phyloP scores from a whole-genome alignment of 2,888 invertebrate species.

The Lasioglossum villosulum region DNA sequence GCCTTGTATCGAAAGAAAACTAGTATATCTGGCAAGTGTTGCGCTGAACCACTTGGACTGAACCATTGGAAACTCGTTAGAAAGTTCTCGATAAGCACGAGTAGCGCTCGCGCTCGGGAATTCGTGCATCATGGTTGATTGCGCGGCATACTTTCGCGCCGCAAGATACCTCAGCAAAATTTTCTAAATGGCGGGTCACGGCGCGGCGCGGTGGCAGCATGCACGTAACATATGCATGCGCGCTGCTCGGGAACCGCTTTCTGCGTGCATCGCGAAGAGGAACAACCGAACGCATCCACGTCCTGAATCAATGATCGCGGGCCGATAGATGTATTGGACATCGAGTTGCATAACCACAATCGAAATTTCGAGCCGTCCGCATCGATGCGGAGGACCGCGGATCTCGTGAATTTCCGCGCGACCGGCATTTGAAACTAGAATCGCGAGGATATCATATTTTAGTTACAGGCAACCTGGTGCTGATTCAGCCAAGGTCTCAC shows the following conservation, averaged over 20 bases:
- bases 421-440: conserved; percentile 65
- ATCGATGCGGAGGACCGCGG: conserved; percentile 71
- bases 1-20: too few relatives aligned
- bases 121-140: too few relatives aligned
- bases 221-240: neutral
- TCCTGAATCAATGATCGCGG: conserved; percentile 62
- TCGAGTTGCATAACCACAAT: conserved; percentile 69
- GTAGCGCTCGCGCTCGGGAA: neutral
- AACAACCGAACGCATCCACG: conserved; percentile 32
- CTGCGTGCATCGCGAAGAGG: conserved; percentile 31
- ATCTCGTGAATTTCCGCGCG: conserved; percentile 68
- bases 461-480: conserved; percentile 23
- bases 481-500: conserved; percentile 40
- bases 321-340: conserved; percentile 60
- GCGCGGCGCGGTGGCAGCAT: neutral
- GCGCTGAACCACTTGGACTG: too few relatives aligned
- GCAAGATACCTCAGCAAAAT: conserved; percentile 14
- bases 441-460: conserved; percentile 59
- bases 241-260: conserved; percentile 2
- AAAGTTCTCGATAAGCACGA: neutral
- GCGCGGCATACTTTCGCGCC: conserved; percentile 20
- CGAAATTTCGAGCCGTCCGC: conserved; percentile 69
- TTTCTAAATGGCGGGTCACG: conserved; percentile 26
- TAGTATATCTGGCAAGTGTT: too few relatives aligned
- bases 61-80: neutral